Evolutionary conservation across 53 echinoderm and acorn worm species (phyloP), one percentile per base, ranked within the genome.

Genomic region (Apostichopus leukothele): DNA sequence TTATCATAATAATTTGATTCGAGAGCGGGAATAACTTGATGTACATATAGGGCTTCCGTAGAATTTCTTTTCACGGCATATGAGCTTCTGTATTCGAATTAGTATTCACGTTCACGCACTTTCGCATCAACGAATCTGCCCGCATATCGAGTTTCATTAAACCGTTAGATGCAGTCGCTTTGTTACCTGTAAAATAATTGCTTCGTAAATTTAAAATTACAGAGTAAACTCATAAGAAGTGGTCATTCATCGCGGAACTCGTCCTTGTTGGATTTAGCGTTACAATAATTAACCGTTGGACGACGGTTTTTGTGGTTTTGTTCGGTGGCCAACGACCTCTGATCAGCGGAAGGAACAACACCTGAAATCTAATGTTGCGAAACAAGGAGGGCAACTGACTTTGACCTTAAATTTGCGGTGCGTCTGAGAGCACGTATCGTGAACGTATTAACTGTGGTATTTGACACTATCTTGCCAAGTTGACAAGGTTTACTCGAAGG

Each of bases 381-480:
- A 59, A 80, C 54, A 80, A 81, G 54, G 55, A 54, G 81, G 81
- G 55, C 54, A 54, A 10, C 53, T 59, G 81, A 81, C 81, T 53
- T 81, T 81, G 81, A 81, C 81, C 81, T 53, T 23, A 55, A n/a
- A 53, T 9, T 50, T 81, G 81, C 59, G 81, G 81, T 55, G 55
- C 81, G 39, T 81, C 81, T 81, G 9, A 39, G 26, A 51, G 76
- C 76, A 76, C 76, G 76, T 39, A 76, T 51, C 76, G 76, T 12
- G 20, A 81, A 81, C 81, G 22, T 81, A 81, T 81, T 81, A 81
- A 81, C 81, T 81, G 3, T 57, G 81, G 54, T 81, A 81, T 81
- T 81, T 81, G 81, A 81, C 81, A 81, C 81, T 81, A 81, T 81
- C 81, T 81, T 59, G 81, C 22, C 52, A 59, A 81, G 81, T 81